A percentile compares a stretch with the other conserved stretches of the same genome.
These are phyloP conservation scores for Theonella swinhoei DNA, from an alignment of 37 sponge, comb jelly and placozoan genomes.

Conservation along the genomic window DNA sequence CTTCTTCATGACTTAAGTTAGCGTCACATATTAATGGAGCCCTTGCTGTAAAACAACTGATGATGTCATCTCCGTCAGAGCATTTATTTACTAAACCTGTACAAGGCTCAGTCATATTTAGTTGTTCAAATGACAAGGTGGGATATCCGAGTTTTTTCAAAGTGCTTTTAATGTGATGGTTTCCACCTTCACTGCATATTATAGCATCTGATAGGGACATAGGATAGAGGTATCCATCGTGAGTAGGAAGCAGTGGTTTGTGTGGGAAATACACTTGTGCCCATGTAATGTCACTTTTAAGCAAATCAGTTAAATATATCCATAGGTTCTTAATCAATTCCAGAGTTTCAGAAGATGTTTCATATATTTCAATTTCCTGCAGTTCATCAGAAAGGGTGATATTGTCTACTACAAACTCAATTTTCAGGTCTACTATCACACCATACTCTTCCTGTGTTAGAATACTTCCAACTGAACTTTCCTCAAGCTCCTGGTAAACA, in stretches of 20 bases:
- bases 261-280: not conserved
- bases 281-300: not conserved
- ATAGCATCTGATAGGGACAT: conserved; percentile 18
- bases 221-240: conserved; percentile 18
- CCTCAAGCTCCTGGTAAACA: conserved; percentile 20
- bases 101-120: too few species aligned
- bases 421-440: conserved; percentile 17
- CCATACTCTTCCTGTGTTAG: not conserved
- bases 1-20: conserved; percentile 13
- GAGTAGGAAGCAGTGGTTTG: conserved; percentile 39
- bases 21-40: conserved; percentile 2
- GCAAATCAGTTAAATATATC: not conserved
- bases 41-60: conserved; percentile 1
- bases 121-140: not conserved
- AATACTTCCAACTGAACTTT: not conserved
- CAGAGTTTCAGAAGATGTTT: not conserved
- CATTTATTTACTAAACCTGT: too few species aligned
- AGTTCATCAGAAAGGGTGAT: conserved; percentile 16
- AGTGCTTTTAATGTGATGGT: not conserved
- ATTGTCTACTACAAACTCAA: conserved; percentile 19
- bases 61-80: not conserved
- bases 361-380: not conserved
- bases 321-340: conserved; percentile 10
- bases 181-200: not conserved
- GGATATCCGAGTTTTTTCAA: conserved; percentile 41